Evolutionary conservation across 2,888 invertebrate species (phyloP), one percentile per base, ranked within the genome.

Genomic region (Byasa hedistus): DNA sequence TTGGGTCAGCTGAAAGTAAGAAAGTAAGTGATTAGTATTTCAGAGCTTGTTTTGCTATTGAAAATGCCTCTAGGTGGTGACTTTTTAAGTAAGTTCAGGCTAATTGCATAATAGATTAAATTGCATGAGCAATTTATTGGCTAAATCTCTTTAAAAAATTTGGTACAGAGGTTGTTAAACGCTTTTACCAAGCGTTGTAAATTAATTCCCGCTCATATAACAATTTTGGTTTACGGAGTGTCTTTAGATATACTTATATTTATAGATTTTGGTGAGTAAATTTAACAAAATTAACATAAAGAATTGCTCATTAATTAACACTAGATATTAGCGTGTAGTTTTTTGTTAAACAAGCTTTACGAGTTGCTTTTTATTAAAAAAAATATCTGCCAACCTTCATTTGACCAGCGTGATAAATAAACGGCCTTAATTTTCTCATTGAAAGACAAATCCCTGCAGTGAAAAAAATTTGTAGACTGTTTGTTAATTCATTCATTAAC

Each of bases 21-120:
- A 86, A 83, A 86, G 91, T 91, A 91, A 91, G 91, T 91, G 79
- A 75, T 74, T 76, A 77, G 79, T 77, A 75, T 78, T 82, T 79
- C 81, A 79, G 76, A 79, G 81, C 79, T 87, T 86, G 83, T 83
- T 84, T 82, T 86, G 86, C 84, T 84, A 74, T 84, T 80, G 80
- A 79, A 73, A 69, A 64, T 27, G 67, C 67, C 63, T 68, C 60
- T 57, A 39, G 64, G 54, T 68, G 63, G 39, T 39, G 39, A 39
- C 44, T 63, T 51, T 64, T 68, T 63, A 54, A 68, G 61, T 68
- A 68, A 70, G 66, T 70, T 70, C 36, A 68, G 62, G 71, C 68
- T 66, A 64, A 68, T 66, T 27, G 65, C 70, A 60, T 39, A 51
- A 54, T 66, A 63, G 59, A 59, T 69, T 68, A 64, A 69, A 65